Evolutionary conservation across 2,113 vertebrate species (phyloP), one percentile per base, ranked within the genome.

Genomic region (Aepyceros melampus): DNA sequence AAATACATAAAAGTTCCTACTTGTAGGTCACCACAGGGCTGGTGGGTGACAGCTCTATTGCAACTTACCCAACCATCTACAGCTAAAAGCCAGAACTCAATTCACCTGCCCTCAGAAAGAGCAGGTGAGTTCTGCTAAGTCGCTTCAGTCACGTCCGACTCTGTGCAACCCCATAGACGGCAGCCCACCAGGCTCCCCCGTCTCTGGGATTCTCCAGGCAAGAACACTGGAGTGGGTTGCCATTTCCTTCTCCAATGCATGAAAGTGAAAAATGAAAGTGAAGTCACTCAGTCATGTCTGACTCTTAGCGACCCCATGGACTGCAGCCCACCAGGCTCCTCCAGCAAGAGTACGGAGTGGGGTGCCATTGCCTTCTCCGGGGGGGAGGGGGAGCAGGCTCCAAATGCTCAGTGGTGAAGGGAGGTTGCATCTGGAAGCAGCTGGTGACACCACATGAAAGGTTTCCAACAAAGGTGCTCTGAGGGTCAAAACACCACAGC

Each of bases 1-100:
- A 96, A 92, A 89, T 96, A 94, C 47, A 95, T 78, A 95, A 43
- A 97, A 95, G 89, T 87, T 78, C 27, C 89, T 87, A n/a, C 21
- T 29, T 2, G 2, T 84, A 97, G 58, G 88, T 97, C 71, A 79
- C 40, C 45, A 29, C 27, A 27, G 2, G 79, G 15, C 29, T 47
- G 49, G 74, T 36, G n/a, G 25, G 29, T 55, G 78, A 93, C 29
- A 89, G 23, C 53, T 83, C 6, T 45, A 93, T 17, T 71, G 27
- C 71, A 64, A 87, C 43, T 17, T 83, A 29, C 58, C 71, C 51
- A 89, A n/a, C 53, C 58, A 43, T 43, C 85, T 89, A 76, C 5
- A 97, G 49, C 89, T 90, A 49, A 92, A 83, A 95, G 87, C 94
- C 31, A 82, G 71, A 92, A 74, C 58, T 91, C 78, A 96, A 67